Conservation (phyloP, 64 coral and sea anemone genomes). For the Pocillopora damicornis region DNA sequence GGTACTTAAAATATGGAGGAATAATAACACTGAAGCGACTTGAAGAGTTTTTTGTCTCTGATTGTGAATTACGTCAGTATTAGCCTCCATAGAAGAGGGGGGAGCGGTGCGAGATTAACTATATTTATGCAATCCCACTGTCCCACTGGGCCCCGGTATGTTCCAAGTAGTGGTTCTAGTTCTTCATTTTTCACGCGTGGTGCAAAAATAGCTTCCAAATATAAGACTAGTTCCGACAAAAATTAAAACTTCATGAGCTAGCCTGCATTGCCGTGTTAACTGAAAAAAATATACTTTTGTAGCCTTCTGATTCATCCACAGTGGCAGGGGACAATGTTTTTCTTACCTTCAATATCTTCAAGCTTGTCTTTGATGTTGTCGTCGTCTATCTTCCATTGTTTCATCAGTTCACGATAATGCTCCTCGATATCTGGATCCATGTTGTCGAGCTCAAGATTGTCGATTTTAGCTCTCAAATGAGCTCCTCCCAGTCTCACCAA, state of each 20-base stretch:
- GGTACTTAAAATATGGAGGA: neutral
- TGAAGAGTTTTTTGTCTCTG: neutral
- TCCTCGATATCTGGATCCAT: conserved; percentile 31
- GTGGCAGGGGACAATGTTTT: neutral
- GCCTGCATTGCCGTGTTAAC: too few species aligned
- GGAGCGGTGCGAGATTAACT: too few species aligned
- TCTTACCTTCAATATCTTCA: conserved; percentile 25
- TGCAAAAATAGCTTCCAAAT: too few species aligned
- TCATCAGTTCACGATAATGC: conserved; percentile 15
- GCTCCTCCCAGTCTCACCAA: conserved; percentile 22
- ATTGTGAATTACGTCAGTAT: too few species aligned
- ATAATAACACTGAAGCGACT: conserved; percentile 10
- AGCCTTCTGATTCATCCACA: neutral
- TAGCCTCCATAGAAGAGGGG: too few species aligned
- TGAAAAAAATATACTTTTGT: too few species aligned
- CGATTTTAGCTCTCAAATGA: neutral
- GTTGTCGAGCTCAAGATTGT: conserved; percentile 15
- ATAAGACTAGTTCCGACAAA: too few species aligned
- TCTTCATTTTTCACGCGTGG: too few species aligned
- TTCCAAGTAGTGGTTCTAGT: too few species aligned
- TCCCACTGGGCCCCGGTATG: too few species aligned
- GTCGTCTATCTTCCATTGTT: conserved; percentile 41
- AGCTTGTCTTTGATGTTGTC: neutral
- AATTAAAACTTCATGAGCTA: too few species aligned
- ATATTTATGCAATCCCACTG: too few species aligned